Conservation (phyloP, 2,888 invertebrate species). For the Lamellibrachia columna region DNA sequence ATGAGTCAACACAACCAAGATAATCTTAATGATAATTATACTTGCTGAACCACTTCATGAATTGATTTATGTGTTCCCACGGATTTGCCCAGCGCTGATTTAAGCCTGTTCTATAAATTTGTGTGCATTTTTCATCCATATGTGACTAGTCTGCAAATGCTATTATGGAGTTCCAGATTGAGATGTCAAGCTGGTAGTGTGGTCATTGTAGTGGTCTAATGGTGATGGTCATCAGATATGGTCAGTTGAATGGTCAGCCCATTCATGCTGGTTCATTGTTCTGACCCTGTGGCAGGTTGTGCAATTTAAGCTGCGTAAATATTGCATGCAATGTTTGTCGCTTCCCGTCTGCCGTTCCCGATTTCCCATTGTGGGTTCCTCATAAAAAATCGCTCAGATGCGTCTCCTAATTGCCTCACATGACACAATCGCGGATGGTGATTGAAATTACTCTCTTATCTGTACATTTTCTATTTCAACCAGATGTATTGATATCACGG, state of each 20-base stretch:
- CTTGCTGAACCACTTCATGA: neutral
- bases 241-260: neutral
- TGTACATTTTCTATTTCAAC: neutral
- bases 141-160: neutral
- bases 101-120: neutral
- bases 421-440: neutral
- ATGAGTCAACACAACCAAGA: neutral
- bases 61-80: neutral
- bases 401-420: neutral
- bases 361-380: neutral
- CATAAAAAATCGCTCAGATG: conserved; percentile 4
- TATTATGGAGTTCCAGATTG: neutral
- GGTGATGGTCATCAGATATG: neutral
- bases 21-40: conserved; percentile 16
- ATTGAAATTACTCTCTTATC: conserved; percentile 1
- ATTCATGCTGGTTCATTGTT: neutral
- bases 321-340: neutral
- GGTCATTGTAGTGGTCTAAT: neutral
- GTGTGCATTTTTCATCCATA: neutral
- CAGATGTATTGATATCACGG: neutral
- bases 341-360: neutral
- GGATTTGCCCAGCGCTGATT: neutral
- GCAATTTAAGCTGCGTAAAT: neutral
- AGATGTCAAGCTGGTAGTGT: neutral
- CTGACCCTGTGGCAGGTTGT: neutral